Evolutionary conservation across 2,113 vertebrate species (phyloP).

Genomic region (Elaphurus davidianus): DNA sequence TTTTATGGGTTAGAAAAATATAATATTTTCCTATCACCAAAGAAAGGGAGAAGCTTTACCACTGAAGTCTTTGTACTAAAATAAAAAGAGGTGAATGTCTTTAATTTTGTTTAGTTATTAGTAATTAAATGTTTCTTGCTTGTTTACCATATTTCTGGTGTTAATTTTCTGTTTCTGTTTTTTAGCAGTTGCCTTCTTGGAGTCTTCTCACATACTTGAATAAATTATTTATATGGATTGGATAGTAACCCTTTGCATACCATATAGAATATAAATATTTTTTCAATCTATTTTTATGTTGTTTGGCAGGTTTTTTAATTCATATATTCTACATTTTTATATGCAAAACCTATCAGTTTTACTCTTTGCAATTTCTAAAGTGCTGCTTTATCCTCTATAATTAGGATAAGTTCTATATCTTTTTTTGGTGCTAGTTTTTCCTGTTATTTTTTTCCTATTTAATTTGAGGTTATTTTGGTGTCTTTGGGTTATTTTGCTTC

Average conservation of each 20-base stretch:
- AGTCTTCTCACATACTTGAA: background rate
- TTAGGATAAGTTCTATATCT: background rate
- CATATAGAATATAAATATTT: background rate
- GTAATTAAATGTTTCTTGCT: background rate
- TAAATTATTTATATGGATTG: background rate
- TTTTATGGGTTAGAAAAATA: background rate
- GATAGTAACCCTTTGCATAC: background rate
- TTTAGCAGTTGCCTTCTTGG: background rate
- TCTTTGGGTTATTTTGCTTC: background rate
- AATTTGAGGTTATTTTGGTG: background rate
- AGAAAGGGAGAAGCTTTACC: background rate
- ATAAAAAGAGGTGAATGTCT: background rate
- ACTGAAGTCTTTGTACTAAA: background rate
- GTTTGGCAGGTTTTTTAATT: background rate
- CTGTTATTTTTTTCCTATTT: background rate
- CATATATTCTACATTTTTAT: background rate
- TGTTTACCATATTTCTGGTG: background rate
- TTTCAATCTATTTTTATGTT: background rate
- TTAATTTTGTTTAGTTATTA: background rate
- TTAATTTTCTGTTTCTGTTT: background rate
- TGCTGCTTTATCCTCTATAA: background rate
- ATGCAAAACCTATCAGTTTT: background rate
- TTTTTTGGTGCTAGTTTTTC: background rate
- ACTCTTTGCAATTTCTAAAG: background rate
- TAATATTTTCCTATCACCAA: background rate